phyloP scores from a whole-genome alignment of 2,888 invertebrate genomes.

The Schizaphis graminum region DNA sequence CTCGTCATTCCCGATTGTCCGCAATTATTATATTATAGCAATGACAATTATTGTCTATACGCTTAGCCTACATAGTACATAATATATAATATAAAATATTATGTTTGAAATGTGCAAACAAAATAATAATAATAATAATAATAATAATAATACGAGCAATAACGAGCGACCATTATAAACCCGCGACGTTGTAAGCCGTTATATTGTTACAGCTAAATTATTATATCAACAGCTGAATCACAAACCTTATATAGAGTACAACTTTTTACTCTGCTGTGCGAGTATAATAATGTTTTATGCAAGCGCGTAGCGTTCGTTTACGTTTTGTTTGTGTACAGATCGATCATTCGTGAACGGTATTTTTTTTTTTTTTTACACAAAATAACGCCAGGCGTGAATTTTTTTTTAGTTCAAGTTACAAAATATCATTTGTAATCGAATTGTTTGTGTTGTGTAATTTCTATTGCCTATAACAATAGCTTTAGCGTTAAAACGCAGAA shows the following conservation, averaged over 20 bases:
- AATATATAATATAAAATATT: neutral
- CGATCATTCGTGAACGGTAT: neutral
- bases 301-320: neutral
- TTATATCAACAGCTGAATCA: constrained; percentile 3
- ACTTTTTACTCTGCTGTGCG: neutral
- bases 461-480: neutral
- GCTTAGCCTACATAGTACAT: neutral
- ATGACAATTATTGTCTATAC: neutral
- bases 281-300: neutral
- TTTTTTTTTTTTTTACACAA: neutral
- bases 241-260: neutral
- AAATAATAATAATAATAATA: neutral
- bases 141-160: neutral
- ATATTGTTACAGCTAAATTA: constrained; percentile 12
- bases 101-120: neutral
- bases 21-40: neutral
- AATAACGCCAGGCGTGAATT: neutral
- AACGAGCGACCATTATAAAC: neutral
- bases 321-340: neutral
- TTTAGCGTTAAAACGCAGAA: neutral
- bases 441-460: neutral
- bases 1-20: constrained; percentile 42
- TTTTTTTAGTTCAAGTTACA: neutral
- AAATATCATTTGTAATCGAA: neutral
- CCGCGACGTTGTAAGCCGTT: neutral